phyloP scores from a whole-genome alignment of 2,113 vertebrate genomes.

The Oceanodroma tethys region DNA sequence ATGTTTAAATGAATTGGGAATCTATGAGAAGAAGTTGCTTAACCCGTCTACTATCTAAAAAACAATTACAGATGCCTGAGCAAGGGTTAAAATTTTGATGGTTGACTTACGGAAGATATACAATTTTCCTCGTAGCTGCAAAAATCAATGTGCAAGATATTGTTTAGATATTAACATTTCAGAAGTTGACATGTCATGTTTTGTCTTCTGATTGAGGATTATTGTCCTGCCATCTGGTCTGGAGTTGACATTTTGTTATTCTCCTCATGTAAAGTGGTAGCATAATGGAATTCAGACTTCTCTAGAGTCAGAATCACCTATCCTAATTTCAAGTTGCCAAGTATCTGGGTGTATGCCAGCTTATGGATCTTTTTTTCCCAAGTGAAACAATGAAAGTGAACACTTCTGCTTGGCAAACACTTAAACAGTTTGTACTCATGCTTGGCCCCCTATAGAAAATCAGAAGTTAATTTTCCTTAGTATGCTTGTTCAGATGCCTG shows the following conservation, averaged over 20 bases:
- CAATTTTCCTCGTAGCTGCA: neutral
- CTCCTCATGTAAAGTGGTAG: neutral
- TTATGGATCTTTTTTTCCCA: neutral
- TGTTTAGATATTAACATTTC: neutral
- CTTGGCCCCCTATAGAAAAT: neutral
- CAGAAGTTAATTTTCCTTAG: neutral
- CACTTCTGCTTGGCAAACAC: neutral
- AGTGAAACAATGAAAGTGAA: neutral
- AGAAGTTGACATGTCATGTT: neutral
- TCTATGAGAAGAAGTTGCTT: neutral
- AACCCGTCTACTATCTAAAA: neutral
- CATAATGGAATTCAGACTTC: neutral
- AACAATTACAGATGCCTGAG: neutral
- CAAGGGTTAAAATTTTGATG: neutral
- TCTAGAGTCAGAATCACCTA: neutral
- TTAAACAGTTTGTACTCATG: neutral
- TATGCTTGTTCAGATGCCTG: neutral
- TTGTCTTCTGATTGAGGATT: neutral
- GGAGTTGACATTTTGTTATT: neutral
- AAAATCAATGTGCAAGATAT: neutral
- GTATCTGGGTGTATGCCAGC: neutral
- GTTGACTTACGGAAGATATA: neutral
- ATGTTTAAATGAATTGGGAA: neutral
- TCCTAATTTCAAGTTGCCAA: neutral
- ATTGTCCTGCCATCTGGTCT: neutral